Percentiles rank a stretch among this genome's conserved stretches.
These are phyloP conservation scores for Liposcelis brunnea DNA, from an alignment of 2,888 invertebrate genomes.

Conservation along the genomic window DNA sequence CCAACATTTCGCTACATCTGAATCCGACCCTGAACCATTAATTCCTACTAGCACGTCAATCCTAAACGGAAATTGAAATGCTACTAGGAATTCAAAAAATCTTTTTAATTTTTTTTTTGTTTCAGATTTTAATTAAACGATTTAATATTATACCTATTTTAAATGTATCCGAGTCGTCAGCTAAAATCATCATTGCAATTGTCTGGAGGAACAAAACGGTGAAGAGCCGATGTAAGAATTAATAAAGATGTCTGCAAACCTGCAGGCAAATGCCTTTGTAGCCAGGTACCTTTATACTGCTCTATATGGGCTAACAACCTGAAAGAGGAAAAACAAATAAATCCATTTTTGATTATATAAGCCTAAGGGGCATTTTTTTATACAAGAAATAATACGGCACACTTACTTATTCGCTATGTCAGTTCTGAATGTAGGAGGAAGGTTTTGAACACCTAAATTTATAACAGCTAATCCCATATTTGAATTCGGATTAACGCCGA, in stretches of 20 bases:
- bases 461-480: constrained; percentile 37
- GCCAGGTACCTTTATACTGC: constrained; percentile 35
- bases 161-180: no score
- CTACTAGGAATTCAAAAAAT: no score
- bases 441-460: constrained; percentile 40
- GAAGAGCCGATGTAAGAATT: constrained; percentile 30
- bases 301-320: constrained; percentile 35
- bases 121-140: no score
- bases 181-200: no score
- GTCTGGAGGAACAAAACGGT: constrained; percentile 28
- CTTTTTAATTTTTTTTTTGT: no score
- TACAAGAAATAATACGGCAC: not conserved
- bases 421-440: constrained; percentile 42
- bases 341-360: not conserved
- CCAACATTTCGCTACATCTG: no score
- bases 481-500: constrained; percentile 36
- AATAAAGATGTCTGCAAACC: constrained; percentile 33
- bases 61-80: no score
- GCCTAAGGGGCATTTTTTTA: not conserved
- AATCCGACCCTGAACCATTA: no score
- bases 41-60: no score
- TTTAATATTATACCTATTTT: no score
- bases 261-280: constrained; percentile 32
- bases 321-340: constrained; percentile 12
- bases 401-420: constrained; percentile 42